phyloP scores from a whole-genome alignment of 2,113 vertebrate genomes.

The Sinocyclocheilus grahami region DNA sequence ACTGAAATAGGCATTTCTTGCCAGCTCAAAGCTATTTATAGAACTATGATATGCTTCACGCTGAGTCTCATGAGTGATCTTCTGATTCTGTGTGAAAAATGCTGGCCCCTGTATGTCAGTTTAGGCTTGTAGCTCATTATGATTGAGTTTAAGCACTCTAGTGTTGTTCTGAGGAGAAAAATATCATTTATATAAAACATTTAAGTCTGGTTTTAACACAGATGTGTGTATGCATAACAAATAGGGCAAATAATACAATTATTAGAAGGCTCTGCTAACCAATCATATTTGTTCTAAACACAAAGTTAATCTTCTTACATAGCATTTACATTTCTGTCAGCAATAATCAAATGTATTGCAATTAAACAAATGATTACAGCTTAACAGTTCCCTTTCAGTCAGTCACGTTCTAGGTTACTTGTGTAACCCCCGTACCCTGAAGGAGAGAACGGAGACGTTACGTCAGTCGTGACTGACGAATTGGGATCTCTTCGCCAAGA shows the following conservation, averaged over 20 bases:
- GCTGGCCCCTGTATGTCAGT: not conserved
- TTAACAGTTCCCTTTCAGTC: not conserved
- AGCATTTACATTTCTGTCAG: not conserved
- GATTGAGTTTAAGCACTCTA: not conserved
- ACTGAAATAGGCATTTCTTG: too few species aligned
- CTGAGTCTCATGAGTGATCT: not conserved
- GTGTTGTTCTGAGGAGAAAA: not conserved
- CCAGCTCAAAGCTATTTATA: constrained; percentile 1
- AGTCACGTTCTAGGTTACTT: too few species aligned
- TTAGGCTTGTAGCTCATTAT: not conserved
- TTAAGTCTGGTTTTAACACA: not conserved
- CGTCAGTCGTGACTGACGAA: too few species aligned
- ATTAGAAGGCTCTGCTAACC: too few species aligned
- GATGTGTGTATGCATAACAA: not conserved
- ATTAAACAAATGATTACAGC: not conserved
- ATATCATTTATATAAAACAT: not conserved
- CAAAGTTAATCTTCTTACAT: not conserved
- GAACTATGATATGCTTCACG: not conserved
- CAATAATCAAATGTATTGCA: not conserved
- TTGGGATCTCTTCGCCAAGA: too few species aligned
- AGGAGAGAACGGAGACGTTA: too few species aligned
- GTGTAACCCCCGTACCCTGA: too few species aligned
- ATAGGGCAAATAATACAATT: not conserved
- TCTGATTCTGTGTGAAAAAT: not conserved
- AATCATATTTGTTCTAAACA: not conserved